phyloP scores from a whole-genome alignment of 2,113 vertebrate genomes.

The Nannobrachium achirus region DNA sequence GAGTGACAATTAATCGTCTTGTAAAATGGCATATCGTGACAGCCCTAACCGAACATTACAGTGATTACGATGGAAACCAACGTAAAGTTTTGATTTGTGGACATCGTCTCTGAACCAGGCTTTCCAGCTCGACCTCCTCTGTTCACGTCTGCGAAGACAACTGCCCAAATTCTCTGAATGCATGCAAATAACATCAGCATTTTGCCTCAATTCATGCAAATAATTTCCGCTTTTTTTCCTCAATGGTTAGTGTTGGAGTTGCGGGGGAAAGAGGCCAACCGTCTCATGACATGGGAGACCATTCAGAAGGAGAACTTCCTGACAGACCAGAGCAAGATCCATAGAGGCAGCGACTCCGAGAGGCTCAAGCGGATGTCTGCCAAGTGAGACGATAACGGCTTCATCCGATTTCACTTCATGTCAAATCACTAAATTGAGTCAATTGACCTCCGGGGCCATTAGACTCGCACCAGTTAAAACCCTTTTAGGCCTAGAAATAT shows the following conservation, averaged over 20 bases:
- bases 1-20: too few species aligned
- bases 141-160: too few species aligned
- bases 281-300: slow-evolving; percentile 86
- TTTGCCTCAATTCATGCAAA: not conserved
- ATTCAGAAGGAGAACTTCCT: slow-evolving; percentile 90
- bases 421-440: too few species aligned
- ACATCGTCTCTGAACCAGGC: not conserved
- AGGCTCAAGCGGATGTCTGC: slow-evolving; percentile 84
- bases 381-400: slow-evolving; percentile 76
- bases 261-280: slow-evolving; percentile 69
- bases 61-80: not conserved
- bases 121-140: not conserved
- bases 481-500: too few species aligned
- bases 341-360: slow-evolving; percentile 84
- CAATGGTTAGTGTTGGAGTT: slow-evolving; percentile 64
- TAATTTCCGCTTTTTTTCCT: not conserved
- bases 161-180: too few species aligned
- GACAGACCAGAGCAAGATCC: slow-evolving; percentile 75
- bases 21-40: too few species aligned
- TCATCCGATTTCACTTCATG: not conserved
- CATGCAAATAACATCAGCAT: too few species aligned
- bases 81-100: not conserved
- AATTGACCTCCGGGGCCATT: too few species aligned
- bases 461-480: too few species aligned
- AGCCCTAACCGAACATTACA: too few species aligned